phyloP scores from a whole-genome alignment of 2,888 invertebrate genomes.

The Seira sanloemensis region DNA sequence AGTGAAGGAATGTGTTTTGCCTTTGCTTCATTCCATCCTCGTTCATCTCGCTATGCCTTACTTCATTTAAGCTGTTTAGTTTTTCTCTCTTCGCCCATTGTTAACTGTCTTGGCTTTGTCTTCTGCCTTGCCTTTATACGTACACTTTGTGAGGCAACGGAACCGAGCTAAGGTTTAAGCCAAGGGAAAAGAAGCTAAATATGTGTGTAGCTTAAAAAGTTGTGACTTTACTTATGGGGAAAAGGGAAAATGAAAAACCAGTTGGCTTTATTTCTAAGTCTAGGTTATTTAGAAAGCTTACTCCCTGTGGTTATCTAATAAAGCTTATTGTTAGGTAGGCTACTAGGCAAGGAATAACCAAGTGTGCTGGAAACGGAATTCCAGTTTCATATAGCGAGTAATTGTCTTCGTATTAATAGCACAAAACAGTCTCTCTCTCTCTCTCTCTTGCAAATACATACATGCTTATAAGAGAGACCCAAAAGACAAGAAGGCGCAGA shows the following conservation, averaged over 20 bases:
- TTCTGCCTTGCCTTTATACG: neutral
- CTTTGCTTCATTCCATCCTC: constrained; percentile 1
- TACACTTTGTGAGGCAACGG: neutral
- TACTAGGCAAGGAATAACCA: neutral
- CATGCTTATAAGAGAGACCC: neutral
- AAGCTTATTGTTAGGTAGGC: constrained; percentile 44
- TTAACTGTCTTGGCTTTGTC: neutral
- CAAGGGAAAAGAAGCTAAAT: neutral
- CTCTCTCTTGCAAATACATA: too few species aligned
- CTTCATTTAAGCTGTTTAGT: constrained; percentile 47
- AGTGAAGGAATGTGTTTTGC: neutral
- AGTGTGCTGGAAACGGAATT: too few species aligned
- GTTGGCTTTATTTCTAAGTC: constrained; percentile 31
- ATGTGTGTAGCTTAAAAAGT: neutral
- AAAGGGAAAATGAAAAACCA: constrained; percentile 22
- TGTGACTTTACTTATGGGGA: neutral
- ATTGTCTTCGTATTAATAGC: neutral
- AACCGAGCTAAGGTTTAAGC: neutral
- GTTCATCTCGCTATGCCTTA: constrained; percentile 9
- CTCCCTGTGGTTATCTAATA: constrained; percentile 59
- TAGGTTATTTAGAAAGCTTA: constrained; percentile 36
- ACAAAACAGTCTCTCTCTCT: too few species aligned
- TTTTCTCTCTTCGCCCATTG: constrained; percentile 26
- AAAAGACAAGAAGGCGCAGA: neutral
- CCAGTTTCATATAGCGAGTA: neutral